These are phyloP conservation scores for Oncorhynchus keta DNA, from an alignment of 2,113 vertebrate species.

Conservation along the genomic window DNA sequence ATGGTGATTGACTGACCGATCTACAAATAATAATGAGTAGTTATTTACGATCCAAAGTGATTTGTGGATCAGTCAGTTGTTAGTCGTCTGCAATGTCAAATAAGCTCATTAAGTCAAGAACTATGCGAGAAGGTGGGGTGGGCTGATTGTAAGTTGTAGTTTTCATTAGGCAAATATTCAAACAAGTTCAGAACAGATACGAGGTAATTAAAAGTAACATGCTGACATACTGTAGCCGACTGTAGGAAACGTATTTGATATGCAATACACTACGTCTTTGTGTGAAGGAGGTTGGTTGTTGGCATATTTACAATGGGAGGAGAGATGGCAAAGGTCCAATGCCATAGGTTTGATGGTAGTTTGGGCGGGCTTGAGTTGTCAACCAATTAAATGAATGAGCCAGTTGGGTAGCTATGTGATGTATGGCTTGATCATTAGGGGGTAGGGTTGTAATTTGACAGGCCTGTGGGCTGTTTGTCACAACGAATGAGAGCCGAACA, in stretches of 20 bases:
- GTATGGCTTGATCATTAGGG: constrained; percentile 55
- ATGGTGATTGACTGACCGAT: too few species aligned
- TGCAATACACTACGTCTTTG: constrained; percentile 14
- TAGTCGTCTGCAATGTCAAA: too few species aligned
- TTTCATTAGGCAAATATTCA: too few species aligned
- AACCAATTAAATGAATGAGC: constrained; percentile 69
- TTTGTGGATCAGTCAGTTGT: too few species aligned
- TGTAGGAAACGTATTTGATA: constrained; percentile 52
- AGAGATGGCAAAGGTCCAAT: constrained; percentile 33
- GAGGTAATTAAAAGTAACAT: too few species aligned
- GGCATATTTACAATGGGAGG: constrained; percentile 43
- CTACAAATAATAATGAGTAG: too few species aligned
- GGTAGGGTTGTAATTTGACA: constrained; percentile 51
- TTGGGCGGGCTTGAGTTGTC: constrained; percentile 46
- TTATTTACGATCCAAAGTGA: too few species aligned
- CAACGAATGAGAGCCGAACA: constrained; percentile 42
- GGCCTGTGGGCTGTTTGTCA: constrained; percentile 46
- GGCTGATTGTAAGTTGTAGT: too few species aligned
- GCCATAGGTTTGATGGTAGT: constrained; percentile 46
- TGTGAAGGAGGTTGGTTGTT: constrained; percentile 20
- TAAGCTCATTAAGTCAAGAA: too few species aligned
- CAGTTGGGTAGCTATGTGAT: constrained; percentile 51
- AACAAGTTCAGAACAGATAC: too few species aligned
- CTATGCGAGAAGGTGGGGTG: too few species aligned
- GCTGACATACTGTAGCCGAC: constrained; percentile 7